These are phyloP conservation scores for Agrenia bidenticulata DNA, from an alignment of 2,888 invertebrate genomes.

Conservation along the genomic window DNA sequence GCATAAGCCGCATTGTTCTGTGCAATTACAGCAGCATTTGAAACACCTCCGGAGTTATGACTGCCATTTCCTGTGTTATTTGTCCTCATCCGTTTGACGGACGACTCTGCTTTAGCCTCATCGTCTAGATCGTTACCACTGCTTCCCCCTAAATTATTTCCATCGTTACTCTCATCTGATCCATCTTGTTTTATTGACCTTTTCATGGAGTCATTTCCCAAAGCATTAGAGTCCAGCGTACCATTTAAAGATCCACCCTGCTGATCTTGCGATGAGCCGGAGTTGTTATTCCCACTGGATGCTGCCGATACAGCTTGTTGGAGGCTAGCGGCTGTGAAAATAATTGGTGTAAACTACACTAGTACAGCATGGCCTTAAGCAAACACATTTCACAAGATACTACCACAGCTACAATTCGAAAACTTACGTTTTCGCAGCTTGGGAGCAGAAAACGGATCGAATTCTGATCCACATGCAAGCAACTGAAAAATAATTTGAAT, in stretches of 20 bases:
- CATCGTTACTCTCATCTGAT: slow-evolving; percentile 44
- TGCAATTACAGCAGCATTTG: slow-evolving; percentile 32
- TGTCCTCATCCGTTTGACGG: slow-evolving; percentile 49
- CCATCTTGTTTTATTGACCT: slow-evolving; percentile 27
- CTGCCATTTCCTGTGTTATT: slow-evolving; percentile 19
- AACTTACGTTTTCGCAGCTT: slow-evolving; percentile 23
- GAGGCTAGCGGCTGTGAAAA: slow-evolving; percentile 53
- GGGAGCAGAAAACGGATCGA: slow-evolving; percentile 25
- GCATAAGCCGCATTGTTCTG: slow-evolving; percentile 53
- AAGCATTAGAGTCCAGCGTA: slow-evolving; percentile 46
- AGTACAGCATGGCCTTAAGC: slow-evolving; percentile 49
- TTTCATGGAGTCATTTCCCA: slow-evolving; percentile 40
- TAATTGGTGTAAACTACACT: slow-evolving; percentile 53
- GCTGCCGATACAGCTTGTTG: slow-evolving; percentile 39
- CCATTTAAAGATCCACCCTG: slow-evolving; percentile 45
- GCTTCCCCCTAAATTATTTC: slow-evolving; percentile 43
- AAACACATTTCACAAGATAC: slow-evolving; percentile 41
- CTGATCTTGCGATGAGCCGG: slow-evolving; percentile 34
- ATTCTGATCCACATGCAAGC: slow-evolving; percentile 24
- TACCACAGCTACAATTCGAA: slow-evolving; percentile 28
- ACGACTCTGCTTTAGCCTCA: slow-evolving; percentile 48
- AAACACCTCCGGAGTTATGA: slow-evolving; percentile 18
- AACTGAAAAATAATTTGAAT: slow-evolving; percentile 19
- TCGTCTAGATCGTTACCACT: slow-evolving; percentile 26
- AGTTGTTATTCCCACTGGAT: slow-evolving; percentile 25